phyloP scores from a whole-genome alignment of 2,113 vertebrate genomes.

The Nettapus auritus region DNA sequence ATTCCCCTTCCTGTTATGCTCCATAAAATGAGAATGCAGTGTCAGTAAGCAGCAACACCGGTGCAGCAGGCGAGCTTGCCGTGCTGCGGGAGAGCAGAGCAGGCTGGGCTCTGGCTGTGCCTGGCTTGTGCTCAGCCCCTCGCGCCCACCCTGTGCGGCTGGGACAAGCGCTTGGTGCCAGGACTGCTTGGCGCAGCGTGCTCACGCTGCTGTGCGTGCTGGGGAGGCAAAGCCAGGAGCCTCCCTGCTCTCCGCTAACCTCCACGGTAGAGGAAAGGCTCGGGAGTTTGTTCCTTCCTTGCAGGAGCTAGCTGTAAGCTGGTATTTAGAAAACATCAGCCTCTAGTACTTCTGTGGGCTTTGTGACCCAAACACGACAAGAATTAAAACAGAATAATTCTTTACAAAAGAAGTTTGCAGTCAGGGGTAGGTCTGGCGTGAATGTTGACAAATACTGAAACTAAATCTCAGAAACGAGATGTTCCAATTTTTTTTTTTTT shows the following conservation, averaged over 20 bases:
- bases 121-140: background rate
- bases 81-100: background rate
- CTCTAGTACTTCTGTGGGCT: background rate
- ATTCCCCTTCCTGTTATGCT: slow-evolving; percentile 30
- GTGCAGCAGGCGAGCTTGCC: background rate
- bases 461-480: background rate
- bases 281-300: background rate
- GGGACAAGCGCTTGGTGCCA: background rate
- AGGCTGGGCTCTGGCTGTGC: slow-evolving; percentile 1
- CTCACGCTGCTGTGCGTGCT: background rate
- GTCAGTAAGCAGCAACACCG: background rate
- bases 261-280: background rate
- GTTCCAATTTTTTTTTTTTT: background rate
- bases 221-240: background rate
- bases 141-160: background rate
- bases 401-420: background rate
- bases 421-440: background rate
- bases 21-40: background rate
- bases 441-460: slow-evolving; percentile 51
- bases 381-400: slow-evolving; percentile 7
- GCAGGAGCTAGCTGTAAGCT: background rate
- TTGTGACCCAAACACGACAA: background rate
- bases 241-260: background rate
- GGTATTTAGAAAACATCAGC: background rate
- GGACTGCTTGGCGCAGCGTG: background rate